These are phyloP conservation scores for Masnerella sp. DNA, from an alignment of 2,888 invertebrate genomes.

Conservation along the genomic window DNA sequence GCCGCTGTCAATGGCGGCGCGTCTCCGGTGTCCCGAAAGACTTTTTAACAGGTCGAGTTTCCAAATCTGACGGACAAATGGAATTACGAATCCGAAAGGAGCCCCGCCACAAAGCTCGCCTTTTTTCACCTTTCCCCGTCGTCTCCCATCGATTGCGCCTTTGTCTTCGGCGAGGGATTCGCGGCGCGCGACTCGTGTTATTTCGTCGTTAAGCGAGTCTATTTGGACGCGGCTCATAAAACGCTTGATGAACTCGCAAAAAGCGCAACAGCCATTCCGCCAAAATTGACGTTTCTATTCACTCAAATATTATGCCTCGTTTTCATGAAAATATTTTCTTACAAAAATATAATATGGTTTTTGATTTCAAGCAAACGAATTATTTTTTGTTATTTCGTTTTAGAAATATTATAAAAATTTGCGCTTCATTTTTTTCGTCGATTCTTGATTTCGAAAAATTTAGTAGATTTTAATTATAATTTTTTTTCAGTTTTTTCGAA, in stretches of 20 bases:
- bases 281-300: too few species aligned
- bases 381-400: too few species aligned
- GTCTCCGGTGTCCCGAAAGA: slow-evolving; percentile 65
- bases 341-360: background rate
- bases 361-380: too few species aligned
- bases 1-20: slow-evolving; percentile 45
- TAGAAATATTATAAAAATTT: too few species aligned
- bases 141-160: slow-evolving; percentile 62
- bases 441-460: too few species aligned
- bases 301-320: too few species aligned
- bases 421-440: too few species aligned
- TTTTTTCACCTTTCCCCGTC: slow-evolving; percentile 53
- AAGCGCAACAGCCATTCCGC: background rate
- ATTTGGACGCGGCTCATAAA: slow-evolving; percentile 45
- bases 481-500: too few species aligned
- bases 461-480: too few species aligned
- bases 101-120: slow-evolving; percentile 58
- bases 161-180: slow-evolving; percentile 60
- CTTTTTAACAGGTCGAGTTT: slow-evolving; percentile 76
- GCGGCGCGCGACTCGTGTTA: slow-evolving; percentile 40
- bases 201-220: slow-evolving; percentile 52
- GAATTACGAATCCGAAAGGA: slow-evolving; percentile 69
- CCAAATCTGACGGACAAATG: slow-evolving; percentile 73
- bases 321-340: too few species aligned
- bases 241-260: slow-evolving; percentile 40